Conservation (phyloP, 2,888 invertebrate genomes). For the Dromius quadrimaculatus region DNA sequence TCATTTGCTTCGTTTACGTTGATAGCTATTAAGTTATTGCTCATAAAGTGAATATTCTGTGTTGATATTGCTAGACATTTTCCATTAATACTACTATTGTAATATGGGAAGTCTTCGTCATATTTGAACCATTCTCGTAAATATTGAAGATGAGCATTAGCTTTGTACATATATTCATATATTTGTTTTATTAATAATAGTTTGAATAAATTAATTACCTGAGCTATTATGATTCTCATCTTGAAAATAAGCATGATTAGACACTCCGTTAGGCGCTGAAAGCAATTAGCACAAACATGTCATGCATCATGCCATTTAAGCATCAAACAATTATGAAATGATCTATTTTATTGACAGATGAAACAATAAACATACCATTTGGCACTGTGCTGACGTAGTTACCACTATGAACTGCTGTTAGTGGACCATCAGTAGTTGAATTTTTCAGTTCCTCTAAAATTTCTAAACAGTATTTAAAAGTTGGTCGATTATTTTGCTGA, state of each 20-base stretch:
- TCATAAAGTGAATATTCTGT: too few species aligned
- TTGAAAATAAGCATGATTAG: constrained; percentile 83
- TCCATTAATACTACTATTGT: too few species aligned
- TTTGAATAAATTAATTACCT: constrained; percentile 60
- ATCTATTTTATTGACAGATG: not conserved
- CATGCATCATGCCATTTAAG: constrained; percentile 44
- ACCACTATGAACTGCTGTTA: constrained; percentile 66
- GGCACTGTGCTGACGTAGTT: constrained; percentile 67
- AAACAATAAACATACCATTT: constrained; percentile 63
- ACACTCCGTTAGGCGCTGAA: constrained; percentile 76
- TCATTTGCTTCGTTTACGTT: too few species aligned
- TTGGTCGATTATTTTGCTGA: constrained; percentile 85
- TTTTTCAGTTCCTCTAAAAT: constrained; percentile 68
- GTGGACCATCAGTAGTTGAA: constrained; percentile 62
- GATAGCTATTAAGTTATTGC: too few species aligned
- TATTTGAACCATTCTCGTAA: too few species aligned
- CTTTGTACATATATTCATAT: too few species aligned
- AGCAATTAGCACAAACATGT: constrained; percentile 53
- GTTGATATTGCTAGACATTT: too few species aligned
- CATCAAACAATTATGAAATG: constrained; percentile 31
- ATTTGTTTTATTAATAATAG: not conserved
- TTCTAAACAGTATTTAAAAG: constrained; percentile 85
- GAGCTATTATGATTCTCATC: constrained; percentile 79
- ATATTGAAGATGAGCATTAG: not conserved
- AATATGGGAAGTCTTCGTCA: too few species aligned